phyloP scores from a whole-genome alignment of 2,888 invertebrate species.

The Venustoraphidia nigricollis region DNA sequence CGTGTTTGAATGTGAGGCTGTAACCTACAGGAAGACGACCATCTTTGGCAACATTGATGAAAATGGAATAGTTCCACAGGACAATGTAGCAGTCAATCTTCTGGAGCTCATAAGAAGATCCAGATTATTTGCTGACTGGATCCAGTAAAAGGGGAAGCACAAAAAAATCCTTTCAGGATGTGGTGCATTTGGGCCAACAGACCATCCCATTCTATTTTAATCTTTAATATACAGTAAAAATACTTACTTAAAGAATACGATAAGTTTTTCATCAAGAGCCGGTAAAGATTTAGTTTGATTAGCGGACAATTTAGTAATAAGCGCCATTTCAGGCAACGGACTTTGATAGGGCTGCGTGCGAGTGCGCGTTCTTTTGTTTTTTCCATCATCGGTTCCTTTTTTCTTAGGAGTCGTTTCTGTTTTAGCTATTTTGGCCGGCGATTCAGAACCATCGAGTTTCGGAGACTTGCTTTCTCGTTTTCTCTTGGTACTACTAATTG shows the following conservation, averaged over 20 bases:
- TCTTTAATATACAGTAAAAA: slow-evolving; percentile 1
- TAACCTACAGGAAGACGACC: too few species aligned
- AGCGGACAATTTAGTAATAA: slow-evolving; percentile 57
- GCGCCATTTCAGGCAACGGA: slow-evolving; percentile 61
- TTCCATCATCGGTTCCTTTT: slow-evolving; percentile 30
- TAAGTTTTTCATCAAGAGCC: slow-evolving; percentile 60
- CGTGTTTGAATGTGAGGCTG: too few species aligned
- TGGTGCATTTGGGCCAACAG: too few species aligned
- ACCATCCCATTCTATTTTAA: too few species aligned
- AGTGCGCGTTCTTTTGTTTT: slow-evolving; percentile 37
- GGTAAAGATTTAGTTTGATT: slow-evolving; percentile 38
- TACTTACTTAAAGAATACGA: slow-evolving; percentile 72
- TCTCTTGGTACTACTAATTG: slow-evolving; percentile 34
- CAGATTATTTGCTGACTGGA: too few species aligned
- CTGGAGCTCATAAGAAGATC: too few species aligned
- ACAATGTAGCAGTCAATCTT: too few species aligned
- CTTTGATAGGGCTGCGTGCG: slow-evolving; percentile 72
- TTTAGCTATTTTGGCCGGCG: slow-evolving; percentile 18
- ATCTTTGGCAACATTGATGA: too few species aligned
- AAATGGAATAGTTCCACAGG: too few species aligned
- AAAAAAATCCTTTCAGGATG: too few species aligned
- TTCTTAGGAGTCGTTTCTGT: slow-evolving; percentile 26
- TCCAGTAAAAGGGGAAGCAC: too few species aligned
- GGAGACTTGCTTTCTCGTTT: slow-evolving; percentile 32
- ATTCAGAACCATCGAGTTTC: slow-evolving; percentile 25